phyloP scores from a whole-genome alignment of 2,797 vertebrate species.

The Zenarchopterus dispar region DNA sequence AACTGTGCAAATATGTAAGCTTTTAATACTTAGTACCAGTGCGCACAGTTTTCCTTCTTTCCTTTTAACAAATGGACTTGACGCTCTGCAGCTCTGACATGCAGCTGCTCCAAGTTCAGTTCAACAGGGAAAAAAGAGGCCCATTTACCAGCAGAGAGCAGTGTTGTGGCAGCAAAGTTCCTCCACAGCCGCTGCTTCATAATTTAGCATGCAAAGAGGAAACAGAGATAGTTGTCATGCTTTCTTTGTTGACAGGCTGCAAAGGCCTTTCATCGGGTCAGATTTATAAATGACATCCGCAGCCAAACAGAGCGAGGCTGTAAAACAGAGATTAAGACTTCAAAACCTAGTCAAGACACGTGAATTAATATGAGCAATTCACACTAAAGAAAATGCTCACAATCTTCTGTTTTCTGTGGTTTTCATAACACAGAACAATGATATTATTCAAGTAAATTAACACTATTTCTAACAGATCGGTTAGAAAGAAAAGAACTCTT shows the following conservation, averaged over 20 bases:
- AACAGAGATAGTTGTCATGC: constrained; percentile 55
- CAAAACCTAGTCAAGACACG: constrained; percentile 34
- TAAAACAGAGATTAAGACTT: constrained; percentile 61
- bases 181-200: constrained; percentile 30
- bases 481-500: neutral
- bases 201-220: constrained; percentile 66
- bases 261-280: constrained; percentile 69
- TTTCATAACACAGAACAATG: neutral
- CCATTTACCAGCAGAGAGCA: constrained; percentile 83
- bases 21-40: too few species aligned
- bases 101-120: constrained; percentile 47
- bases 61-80: neutral
- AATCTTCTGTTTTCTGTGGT: neutral
- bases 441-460: constrained; percentile 17
- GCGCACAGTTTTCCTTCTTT: neutral
- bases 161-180: constrained; percentile 77
- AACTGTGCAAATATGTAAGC: constrained; percentile 22
- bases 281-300: constrained; percentile 61
- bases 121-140: constrained; percentile 12
- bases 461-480: neutral
- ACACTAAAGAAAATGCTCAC: constrained; percentile 5
- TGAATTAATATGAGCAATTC: constrained; percentile 24
- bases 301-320: constrained; percentile 50
- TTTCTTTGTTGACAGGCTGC: constrained; percentile 64
- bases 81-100: constrained; percentile 11